Conservation (phyloP, 2,797 vertebrate genomes). For the Poecilia picta region DNA sequence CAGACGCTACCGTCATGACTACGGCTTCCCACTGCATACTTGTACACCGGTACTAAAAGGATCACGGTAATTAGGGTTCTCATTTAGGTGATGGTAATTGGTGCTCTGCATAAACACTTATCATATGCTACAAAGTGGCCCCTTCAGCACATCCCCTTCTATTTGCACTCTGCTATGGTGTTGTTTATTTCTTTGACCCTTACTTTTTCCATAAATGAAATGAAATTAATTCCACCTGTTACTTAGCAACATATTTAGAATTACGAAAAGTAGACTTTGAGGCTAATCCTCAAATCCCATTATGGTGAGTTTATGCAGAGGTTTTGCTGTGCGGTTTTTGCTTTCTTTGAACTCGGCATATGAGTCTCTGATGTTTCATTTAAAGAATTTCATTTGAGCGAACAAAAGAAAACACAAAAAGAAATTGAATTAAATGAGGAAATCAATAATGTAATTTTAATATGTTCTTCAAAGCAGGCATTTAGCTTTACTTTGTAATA, state of each 20-base stretch:
- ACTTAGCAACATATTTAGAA: conserved; percentile 36
- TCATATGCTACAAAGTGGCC: neutral
- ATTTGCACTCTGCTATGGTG: conserved; percentile 6
- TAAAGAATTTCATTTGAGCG: neutral
- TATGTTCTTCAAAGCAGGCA: neutral
- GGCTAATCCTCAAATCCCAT: conserved; percentile 21
- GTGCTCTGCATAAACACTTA: neutral
- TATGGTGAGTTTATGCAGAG: conserved; percentile 1
- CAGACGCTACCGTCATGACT: conserved; percentile 31
- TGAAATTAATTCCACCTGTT: conserved; percentile 28
- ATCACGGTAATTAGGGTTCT: conserved; percentile 31
- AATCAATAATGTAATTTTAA: neutral
- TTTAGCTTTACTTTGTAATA: neutral
- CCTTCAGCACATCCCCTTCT: neutral
- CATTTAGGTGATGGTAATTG: conserved; percentile 28
- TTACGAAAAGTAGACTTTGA: neutral
- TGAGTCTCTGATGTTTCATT: conserved; percentile 3
- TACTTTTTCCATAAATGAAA: conserved; percentile 24
- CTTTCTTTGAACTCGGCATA: conserved; percentile 9
- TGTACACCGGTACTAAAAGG: conserved; percentile 29
- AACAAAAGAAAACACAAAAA: neutral
- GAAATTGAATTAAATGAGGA: neutral
- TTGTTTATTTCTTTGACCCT: conserved; percentile 32
- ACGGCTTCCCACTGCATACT: conserved; percentile 17
- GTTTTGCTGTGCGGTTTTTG: neutral